phyloP scores from a whole-genome alignment of 2,888 invertebrate species.

The Tipula confusa region DNA sequence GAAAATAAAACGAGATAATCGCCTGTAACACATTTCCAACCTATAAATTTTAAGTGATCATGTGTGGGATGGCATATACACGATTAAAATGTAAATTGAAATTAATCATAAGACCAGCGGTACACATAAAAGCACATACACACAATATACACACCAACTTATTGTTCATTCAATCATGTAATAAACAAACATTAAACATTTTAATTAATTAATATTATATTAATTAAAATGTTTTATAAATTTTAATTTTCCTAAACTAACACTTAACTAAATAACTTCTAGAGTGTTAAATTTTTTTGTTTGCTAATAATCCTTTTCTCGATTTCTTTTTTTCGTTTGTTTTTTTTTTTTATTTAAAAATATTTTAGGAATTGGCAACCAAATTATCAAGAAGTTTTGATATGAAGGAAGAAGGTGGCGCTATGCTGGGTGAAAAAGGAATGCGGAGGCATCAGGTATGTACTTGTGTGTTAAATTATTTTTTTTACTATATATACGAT shows the following conservation, averaged over 20 bases:
- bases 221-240: not conserved
- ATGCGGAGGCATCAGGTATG: constrained; percentile 62
- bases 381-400: constrained; percentile 82
- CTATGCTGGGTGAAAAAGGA: constrained; percentile 63
- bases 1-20: not conserved
- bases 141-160: not conserved
- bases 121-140: not conserved
- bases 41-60: not conserved
- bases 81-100: not conserved
- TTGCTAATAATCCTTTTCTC: not conserved
- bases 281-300: not conserved
- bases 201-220: constrained; percentile 6
- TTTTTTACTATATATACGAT: too few relatives aligned
- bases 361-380: constrained; percentile 73
- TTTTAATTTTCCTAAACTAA: not conserved
- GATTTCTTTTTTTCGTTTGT: not conserved
- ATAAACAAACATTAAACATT: not conserved
- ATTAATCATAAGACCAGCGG: not conserved
- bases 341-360: not conserved
- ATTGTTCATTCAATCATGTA: not conserved
- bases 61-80: not conserved
- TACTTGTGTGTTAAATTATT: constrained; percentile 34
- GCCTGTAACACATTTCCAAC: not conserved
- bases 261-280: not conserved
- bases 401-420: constrained; percentile 79